Evolutionary conservation across 1,140 invertebrate species (phyloP).

Genomic region (Aricia agestis): DNA sequence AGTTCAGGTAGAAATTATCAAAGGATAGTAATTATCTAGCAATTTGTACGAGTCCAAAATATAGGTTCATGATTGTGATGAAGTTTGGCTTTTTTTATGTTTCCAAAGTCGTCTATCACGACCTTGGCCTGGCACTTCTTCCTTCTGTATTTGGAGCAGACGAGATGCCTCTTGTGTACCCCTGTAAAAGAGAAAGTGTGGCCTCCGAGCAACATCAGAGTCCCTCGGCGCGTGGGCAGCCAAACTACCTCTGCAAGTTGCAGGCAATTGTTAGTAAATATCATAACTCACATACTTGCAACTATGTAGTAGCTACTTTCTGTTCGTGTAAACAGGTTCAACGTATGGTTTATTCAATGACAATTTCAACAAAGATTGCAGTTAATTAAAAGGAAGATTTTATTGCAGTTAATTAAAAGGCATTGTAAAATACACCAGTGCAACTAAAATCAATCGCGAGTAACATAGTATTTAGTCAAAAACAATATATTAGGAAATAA

Average conservation of each 20-base stretch:
- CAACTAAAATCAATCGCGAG: too few relatives aligned
- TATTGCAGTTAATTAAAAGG: too few relatives aligned
- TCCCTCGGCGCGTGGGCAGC: slow-evolving; percentile 1
- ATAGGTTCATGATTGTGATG: not conserved
- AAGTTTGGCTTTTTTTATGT: not conserved
- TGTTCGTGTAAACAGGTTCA: too few relatives aligned
- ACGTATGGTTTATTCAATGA: too few relatives aligned
- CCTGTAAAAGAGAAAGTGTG: slow-evolving; percentile 3
- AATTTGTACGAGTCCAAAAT: not conserved
- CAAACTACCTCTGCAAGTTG: not conserved
- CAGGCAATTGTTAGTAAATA: not conserved
- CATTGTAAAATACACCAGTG: too few relatives aligned
- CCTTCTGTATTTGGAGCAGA: slow-evolving; percentile 6
- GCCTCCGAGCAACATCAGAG: not conserved
- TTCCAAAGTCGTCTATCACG: not conserved
- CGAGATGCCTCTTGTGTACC: not conserved
- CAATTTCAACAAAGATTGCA: too few relatives aligned
- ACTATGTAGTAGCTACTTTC: too few relatives aligned
- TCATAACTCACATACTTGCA: not conserved
- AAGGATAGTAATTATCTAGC: not conserved
- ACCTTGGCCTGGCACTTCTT: not conserved
- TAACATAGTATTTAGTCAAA: too few relatives aligned
- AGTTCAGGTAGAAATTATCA: not conserved
- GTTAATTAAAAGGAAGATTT: too few relatives aligned
- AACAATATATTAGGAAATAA: too few relatives aligned